Percentiles rank a stretch among this genome's conserved stretches.
phyloP scores from a whole-genome alignment of 1,140 invertebrate species.

The Hypsibius dujardini region DNA sequence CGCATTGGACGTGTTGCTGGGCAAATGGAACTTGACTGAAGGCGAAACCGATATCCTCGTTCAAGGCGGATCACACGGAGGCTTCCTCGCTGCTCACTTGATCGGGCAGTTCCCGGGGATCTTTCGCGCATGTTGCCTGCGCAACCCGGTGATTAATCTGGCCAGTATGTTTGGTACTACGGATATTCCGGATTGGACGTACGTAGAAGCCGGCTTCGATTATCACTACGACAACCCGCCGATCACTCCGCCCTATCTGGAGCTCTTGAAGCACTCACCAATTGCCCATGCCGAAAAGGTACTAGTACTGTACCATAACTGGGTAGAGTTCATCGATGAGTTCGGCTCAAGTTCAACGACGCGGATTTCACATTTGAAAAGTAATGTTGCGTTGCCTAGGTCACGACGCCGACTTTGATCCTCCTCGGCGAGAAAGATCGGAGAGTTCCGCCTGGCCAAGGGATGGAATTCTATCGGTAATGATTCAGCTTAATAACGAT shows the following conservation, averaged over 20 bases:
- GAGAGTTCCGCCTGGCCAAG: conserved; percentile 56
- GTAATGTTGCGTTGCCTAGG: conserved; percentile 32
- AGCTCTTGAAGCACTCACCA: conserved; percentile 31
- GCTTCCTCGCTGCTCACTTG: conserved; percentile 66
- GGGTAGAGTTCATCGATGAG: background rate
- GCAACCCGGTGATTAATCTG: conserved; percentile 64
- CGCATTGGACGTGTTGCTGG: conserved; percentile 26
- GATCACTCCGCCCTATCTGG: conserved; percentile 20
- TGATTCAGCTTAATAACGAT: background rate
- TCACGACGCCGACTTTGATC: conserved; percentile 59
- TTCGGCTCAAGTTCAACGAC: no score
- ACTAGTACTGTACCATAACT: conserved; percentile 19
- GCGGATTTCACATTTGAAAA: no score
- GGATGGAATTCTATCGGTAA: conserved; percentile 43
- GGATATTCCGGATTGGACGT: conserved; percentile 68
- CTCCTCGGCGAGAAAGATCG: conserved; percentile 62
- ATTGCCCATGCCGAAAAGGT: conserved; percentile 33
- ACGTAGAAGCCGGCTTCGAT: conserved; percentile 23
- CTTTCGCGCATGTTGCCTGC: conserved; percentile 40
- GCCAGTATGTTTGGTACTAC: conserved; percentile 45
- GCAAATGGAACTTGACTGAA: conserved; percentile 6
- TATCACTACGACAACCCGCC: conserved; percentile 19
- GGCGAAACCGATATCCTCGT: conserved; percentile 28
- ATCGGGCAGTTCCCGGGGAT: conserved; percentile 54
- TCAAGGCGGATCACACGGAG: conserved; percentile 70